Conservation (phyloP, 2,797 vertebrate species). For the Trachurus trachurus region DNA sequence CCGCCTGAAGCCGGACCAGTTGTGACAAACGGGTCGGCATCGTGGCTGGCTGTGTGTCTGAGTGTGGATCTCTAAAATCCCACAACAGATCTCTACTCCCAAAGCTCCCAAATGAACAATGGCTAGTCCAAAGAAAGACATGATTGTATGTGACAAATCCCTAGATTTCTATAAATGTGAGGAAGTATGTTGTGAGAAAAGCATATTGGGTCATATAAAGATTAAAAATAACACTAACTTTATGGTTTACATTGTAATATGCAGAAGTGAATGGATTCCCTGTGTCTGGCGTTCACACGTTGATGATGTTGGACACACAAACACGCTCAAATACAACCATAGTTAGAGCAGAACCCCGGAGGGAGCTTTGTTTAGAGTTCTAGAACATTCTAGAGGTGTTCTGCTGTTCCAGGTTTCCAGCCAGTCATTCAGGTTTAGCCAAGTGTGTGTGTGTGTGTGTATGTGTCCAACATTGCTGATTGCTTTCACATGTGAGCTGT, state of each 20-base stretch:
- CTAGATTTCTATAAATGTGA: not conserved
- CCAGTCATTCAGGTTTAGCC: slow-evolving; percentile 50
- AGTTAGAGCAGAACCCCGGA: slow-evolving; percentile 25
- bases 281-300: not conserved
- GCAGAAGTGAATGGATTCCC: not conserved
- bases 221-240: not conserved
- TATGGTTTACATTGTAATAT: not conserved
- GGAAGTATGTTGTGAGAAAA: not conserved
- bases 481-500: slow-evolving; percentile 75
- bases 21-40: not conserved
- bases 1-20: not conserved
- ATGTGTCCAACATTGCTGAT: slow-evolving; percentile 67
- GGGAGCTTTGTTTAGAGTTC: slow-evolving; percentile 33
- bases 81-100: not conserved
- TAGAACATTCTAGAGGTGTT: slow-evolving; percentile 55
- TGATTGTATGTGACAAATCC: not conserved
- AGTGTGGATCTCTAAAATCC: not conserved
- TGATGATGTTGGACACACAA: slow-evolving; percentile 9
- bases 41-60: not conserved
- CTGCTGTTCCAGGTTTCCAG: slow-evolving; percentile 56
- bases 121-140: not conserved
- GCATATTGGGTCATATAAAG: not conserved
- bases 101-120: not conserved
- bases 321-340: not conserved
- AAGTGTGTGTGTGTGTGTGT: slow-evolving; percentile 37